A percentile compares a stretch with the other conserved stretches of the same genome.
Evolutionary conservation across 2,888 invertebrate genomes (phyloP).

Genomic region (Standfussiana lucernea): DNA sequence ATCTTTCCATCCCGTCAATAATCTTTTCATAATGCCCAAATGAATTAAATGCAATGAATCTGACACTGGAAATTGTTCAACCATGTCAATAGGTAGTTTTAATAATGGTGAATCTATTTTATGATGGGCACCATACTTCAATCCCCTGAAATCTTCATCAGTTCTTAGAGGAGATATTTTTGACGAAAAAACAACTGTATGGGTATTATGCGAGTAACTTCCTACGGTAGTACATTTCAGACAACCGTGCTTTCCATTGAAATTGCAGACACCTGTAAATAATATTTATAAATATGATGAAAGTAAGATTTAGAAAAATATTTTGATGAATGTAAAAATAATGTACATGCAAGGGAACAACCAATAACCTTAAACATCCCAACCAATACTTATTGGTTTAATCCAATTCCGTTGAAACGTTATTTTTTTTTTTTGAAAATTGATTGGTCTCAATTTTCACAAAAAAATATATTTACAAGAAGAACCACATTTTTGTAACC

Average conservation of each 20-base stretch:
- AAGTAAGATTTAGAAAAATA: too few relatives aligned
- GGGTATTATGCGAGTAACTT: neutral
- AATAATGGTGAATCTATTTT: conserved; percentile 9
- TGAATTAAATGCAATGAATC: conserved; percentile 4
- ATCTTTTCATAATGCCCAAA: conserved; percentile 6
- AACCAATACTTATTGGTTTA: too few relatives aligned
- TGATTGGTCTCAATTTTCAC: too few relatives aligned
- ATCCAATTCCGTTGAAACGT: too few relatives aligned
- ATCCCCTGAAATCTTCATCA: neutral
- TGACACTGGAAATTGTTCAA: conserved; percentile 1
- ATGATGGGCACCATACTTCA: conserved; percentile 1
- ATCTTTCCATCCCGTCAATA: neutral
- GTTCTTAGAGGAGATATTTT: neutral
- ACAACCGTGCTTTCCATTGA: neutral
- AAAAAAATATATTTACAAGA: too few relatives aligned
- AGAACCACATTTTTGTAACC: too few relatives aligned
- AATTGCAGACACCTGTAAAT: conserved; percentile 10
- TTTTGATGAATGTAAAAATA: neutral
- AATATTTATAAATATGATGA: too few relatives aligned
- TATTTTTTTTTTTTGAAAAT: too few relatives aligned
- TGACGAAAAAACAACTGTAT: neutral
- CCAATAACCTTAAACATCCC: too few relatives aligned
- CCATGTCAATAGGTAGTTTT: conserved; percentile 1
- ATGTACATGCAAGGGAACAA: too few relatives aligned
- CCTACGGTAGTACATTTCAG: conserved; percentile 3